Percentiles rank a stretch among this genome's conserved stretches.
These are phyloP conservation scores for Dicrurus megarhynchus DNA, from an alignment of 2,113 vertebrate genomes.

Conservation along the genomic window DNA sequence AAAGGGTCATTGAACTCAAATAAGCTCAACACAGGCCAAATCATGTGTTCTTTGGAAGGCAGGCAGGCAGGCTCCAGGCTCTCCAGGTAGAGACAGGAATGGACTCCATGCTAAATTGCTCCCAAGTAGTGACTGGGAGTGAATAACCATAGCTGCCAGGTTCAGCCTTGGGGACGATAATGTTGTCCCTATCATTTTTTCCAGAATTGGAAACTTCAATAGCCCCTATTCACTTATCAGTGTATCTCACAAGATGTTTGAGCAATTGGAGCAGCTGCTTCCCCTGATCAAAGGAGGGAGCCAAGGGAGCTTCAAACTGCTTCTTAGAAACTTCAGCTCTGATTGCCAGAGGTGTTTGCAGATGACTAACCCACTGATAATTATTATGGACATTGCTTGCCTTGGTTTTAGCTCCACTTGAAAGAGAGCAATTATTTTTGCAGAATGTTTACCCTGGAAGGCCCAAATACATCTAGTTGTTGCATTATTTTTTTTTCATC, in stretches of 20 bases:
- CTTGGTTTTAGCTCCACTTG: neutral
- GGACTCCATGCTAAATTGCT: neutral
- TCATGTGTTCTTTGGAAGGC: neutral
- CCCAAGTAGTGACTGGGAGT: neutral
- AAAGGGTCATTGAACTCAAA: neutral
- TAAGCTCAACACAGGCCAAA: neutral
- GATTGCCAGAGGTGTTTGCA: conserved; percentile 31
- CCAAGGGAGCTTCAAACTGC: neutral
- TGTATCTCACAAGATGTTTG: neutral
- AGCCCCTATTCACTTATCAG: neutral
- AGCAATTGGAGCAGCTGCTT: neutral
- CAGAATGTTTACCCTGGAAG: conserved; percentile 47
- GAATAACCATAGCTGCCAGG: neutral
- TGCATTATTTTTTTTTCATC: neutral
- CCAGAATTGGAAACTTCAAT: neutral
- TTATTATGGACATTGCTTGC: conserved; percentile 23
- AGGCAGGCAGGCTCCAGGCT: too few species aligned
- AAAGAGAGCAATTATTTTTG: conserved; percentile 40
- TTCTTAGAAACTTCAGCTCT: neutral
- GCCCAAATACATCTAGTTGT: neutral
- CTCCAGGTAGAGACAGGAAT: neutral
- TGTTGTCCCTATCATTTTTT: neutral
- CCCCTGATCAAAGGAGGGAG: neutral
- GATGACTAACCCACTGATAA: conserved; percentile 42
- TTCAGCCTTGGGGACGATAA: neutral